Evolutionary conservation across 2,113 vertebrate species (phyloP).

Genomic region (Clarias gariepinus): DNA sequence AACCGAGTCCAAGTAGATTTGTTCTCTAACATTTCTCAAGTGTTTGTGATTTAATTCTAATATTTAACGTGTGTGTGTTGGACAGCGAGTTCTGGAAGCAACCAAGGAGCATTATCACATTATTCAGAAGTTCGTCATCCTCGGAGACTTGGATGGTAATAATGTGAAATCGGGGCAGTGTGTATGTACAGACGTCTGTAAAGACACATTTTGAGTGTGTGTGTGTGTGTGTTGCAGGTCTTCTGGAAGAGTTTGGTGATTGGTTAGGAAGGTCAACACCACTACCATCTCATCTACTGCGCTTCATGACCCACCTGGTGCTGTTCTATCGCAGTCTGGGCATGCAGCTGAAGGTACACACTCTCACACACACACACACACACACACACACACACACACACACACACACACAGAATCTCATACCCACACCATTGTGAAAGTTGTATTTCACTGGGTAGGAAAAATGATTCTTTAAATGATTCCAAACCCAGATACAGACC

Average conservation of each 20-base stretch:
- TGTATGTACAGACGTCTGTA: neutral
- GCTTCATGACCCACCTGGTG: slow-evolving; percentile 91
- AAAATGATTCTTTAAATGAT: neutral
- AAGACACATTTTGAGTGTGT: neutral
- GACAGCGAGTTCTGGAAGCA: slow-evolving; percentile 90
- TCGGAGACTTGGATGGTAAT: slow-evolving; percentile 91
- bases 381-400: too few relatives aligned
- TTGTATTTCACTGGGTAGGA: neutral
- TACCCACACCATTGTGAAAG: neutral
- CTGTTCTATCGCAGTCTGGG: slow-evolving; percentile 87
- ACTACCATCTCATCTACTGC: slow-evolving; percentile 86
- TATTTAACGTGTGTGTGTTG: slow-evolving; percentile 17
- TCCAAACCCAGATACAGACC: neutral
- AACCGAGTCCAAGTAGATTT: slow-evolving; percentile 79
- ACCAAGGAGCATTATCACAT: slow-evolving; percentile 91
- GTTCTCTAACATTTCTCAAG: neutral
- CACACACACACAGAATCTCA: too few relatives aligned
- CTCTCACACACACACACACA: neutral
- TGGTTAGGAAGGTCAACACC: slow-evolving; percentile 81
- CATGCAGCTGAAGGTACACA: slow-evolving; percentile 85
- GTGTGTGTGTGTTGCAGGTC: slow-evolving; percentile 70
- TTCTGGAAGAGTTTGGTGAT: slow-evolving; percentile 89
- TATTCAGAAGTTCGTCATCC: slow-evolving; percentile 94
- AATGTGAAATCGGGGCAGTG: neutral
- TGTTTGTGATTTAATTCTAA: neutral